phyloP scores from a whole-genome alignment of 2,888 invertebrate species.

The Phymatocera aterrima region DNA sequence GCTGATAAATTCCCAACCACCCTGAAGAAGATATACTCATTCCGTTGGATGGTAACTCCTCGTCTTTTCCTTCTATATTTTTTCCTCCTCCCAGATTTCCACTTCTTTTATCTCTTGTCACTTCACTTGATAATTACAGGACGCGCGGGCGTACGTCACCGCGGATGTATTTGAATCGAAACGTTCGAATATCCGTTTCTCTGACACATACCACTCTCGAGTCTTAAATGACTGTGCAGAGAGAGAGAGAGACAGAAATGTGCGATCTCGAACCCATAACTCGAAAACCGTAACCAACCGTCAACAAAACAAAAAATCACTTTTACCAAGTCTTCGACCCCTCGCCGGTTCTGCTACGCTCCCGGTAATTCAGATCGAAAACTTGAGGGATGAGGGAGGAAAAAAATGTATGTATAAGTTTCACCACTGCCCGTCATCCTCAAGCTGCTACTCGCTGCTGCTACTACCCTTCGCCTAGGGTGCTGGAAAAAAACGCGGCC shows the following conservation, averaged over 20 bases:
- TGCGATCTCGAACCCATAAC: constrained; percentile 13
- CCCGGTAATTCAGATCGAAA: constrained; percentile 8
- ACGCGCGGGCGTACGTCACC: neutral
- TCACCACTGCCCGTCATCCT: neutral
- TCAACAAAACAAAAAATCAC: constrained; percentile 11
- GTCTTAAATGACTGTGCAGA: neutral
- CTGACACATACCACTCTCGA: neutral
- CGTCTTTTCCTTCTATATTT: constrained; percentile 2
- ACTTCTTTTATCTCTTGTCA: constrained; percentile 13
- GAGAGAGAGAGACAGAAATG: neutral
- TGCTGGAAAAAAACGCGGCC: neutral
- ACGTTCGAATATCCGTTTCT: constrained; percentile 29
- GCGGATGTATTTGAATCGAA: constrained; percentile 24
- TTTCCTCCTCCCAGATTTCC: constrained; percentile 27
- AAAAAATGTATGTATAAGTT: constrained; percentile 7
- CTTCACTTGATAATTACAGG: neutral
- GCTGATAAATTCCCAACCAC: constrained; percentile 56
- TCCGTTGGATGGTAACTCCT: neutral
- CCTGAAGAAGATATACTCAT: neutral
- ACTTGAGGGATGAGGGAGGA: neutral
- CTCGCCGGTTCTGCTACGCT: neutral
- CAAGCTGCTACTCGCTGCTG: neutral
- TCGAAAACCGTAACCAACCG: neutral
- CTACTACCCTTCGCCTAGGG: neutral
- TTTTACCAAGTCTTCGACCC: constrained; percentile 9